These are phyloP conservation scores for Troides helena DNA, from an alignment of 2,888 invertebrate genomes.

Conservation along the genomic window DNA sequence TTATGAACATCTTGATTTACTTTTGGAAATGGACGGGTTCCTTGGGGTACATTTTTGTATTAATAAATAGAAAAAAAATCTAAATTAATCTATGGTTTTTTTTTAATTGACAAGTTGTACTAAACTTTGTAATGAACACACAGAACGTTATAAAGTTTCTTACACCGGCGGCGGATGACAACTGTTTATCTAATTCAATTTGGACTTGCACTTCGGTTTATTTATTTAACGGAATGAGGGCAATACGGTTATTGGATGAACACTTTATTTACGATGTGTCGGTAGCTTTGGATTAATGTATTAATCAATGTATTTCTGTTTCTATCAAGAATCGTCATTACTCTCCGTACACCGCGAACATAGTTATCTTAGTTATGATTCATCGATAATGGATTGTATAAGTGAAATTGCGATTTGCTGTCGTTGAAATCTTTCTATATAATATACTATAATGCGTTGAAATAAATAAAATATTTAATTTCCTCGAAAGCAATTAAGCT, in stretches of 20 bases:
- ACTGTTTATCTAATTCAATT: constrained; percentile 11
- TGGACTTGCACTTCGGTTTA: background rate
- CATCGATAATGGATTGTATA: no score
- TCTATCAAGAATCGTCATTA: background rate
- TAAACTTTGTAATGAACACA: background rate
- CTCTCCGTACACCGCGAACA: background rate
- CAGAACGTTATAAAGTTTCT: background rate
- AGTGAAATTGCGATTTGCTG: no score
- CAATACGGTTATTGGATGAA: background rate
- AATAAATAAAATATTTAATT: constrained; percentile 1
- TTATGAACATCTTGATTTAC: no score
- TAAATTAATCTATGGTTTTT: no score
- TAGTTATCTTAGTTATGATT: no score
- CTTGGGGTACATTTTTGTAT: no score
- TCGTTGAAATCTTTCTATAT: background rate
- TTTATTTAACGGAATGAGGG: constrained; percentile 2
- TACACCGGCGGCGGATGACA: background rate
- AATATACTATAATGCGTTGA: background rate
- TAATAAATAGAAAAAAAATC: no score
- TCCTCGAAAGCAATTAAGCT: constrained; percentile 14
- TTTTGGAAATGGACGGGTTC: no score
- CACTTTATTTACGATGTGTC: constrained; percentile 1
- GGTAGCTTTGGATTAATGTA: background rate
- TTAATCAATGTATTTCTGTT: constrained; percentile 9
- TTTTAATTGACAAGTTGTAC: background rate